These are phyloP conservation scores for Melospiza georgiana DNA, from an alignment of 2,113 vertebrate genomes.

Conservation along the genomic window DNA sequence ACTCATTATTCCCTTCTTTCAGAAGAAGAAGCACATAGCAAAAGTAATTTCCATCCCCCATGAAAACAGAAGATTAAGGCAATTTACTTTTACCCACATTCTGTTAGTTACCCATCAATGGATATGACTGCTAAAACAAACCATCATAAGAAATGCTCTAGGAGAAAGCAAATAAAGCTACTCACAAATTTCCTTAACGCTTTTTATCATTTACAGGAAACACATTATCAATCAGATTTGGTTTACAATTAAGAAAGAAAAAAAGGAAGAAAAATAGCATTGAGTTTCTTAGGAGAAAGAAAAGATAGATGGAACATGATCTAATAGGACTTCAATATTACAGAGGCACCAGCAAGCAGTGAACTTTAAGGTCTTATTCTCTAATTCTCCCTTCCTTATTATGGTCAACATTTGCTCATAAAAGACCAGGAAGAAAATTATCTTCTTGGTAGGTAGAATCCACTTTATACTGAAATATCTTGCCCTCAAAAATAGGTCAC, in stretches of 20 bases:
- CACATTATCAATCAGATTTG: neutral
- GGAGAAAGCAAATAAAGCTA: neutral
- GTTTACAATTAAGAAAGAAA: neutral
- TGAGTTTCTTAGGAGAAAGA: neutral
- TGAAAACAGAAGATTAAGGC: neutral
- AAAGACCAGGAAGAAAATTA: neutral
- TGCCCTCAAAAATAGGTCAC: neutral
- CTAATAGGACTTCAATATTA: neutral
- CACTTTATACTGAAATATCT: neutral
- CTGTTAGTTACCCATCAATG: fast-evolving
- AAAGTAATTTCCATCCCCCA: neutral
- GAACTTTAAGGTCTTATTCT: neutral
- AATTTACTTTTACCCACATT: neutral
- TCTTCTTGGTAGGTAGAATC: no score
- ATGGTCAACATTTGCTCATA: neutral
- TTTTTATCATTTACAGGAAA: neutral
- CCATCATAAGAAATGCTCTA: neutral
- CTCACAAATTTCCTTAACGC: neutral
- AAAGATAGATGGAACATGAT: neutral
- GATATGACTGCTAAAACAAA: neutral
- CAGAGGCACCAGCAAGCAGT: neutral
- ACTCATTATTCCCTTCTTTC: neutral
- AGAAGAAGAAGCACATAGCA: neutral
- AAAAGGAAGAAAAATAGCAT: neutral
- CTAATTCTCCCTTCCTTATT: neutral